Percentiles rank a stretch among this genome's conserved stretches.
Conservation (phyloP, 2,113 vertebrate genomes). For the Perca fluviatilis region DNA sequence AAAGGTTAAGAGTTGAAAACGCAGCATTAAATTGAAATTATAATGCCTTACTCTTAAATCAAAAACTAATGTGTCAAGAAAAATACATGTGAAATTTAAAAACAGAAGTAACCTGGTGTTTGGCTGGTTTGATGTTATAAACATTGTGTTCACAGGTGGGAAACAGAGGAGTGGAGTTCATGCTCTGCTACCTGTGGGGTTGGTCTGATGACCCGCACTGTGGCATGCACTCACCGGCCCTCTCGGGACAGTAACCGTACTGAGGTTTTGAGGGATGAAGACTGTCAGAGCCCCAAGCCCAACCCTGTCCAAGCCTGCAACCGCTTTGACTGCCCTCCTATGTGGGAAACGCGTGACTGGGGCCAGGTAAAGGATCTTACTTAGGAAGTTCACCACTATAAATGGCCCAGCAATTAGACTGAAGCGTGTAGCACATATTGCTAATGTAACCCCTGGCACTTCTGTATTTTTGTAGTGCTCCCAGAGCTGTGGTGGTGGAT, state of each 20-base stretch:
- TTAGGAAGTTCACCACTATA: background rate
- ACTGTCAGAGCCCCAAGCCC: constrained; percentile 90
- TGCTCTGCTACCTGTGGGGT: constrained; percentile 95
- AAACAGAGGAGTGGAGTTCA: constrained; percentile 91
- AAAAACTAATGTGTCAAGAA: background rate
- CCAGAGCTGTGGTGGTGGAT: constrained; percentile 89
- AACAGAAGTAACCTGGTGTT: background rate
- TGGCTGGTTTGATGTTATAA: constrained; percentile 7
- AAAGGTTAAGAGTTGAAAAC: constrained; percentile 7
- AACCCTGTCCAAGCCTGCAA: constrained; percentile 92
- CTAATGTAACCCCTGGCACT: constrained; percentile 1
- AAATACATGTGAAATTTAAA: background rate
- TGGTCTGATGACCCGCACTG: constrained; percentile 91
- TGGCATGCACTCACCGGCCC: constrained; percentile 88
- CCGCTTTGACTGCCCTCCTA: constrained; percentile 94
- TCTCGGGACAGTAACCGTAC: constrained; percentile 88
- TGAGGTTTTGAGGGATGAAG: constrained; percentile 84
- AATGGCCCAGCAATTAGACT: background rate
- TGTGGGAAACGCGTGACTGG: constrained; percentile 91
- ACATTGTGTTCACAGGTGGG: constrained; percentile 87
- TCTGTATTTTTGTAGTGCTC: constrained; percentile 87
- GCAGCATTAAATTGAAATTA: background rate
- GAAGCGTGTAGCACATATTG: background rate
- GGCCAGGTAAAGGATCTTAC: constrained; percentile 83
- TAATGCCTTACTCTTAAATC: background rate